phyloP scores from a whole-genome alignment of 2,113 vertebrate genomes.

The Agapornis roseicollis region DNA sequence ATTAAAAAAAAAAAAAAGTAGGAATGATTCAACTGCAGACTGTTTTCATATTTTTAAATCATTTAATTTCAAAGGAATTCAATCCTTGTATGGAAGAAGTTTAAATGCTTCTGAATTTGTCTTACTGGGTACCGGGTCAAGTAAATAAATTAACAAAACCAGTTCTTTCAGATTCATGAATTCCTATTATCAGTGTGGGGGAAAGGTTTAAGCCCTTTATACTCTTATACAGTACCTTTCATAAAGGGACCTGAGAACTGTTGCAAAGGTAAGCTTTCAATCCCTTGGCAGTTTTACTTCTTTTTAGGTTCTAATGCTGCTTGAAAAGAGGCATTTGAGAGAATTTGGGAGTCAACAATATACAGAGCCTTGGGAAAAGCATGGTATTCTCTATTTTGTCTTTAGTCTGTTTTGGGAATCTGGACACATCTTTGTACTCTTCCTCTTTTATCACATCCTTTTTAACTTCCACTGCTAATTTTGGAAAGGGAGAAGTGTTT shows the following conservation, averaged over 20 bases:
- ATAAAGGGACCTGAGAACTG: neutral
- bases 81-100: constrained; percentile 52
- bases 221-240: neutral
- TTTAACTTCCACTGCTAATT: neutral
- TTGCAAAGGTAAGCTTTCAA: neutral
- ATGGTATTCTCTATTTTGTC: neutral
- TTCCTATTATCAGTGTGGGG: neutral
- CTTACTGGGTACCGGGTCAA: neutral
- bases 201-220: neutral
- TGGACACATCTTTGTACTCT: neutral
- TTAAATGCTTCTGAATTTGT: constrained; percentile 28
- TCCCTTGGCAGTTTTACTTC: neutral
- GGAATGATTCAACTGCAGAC: constrained; percentile 36
- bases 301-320: neutral
- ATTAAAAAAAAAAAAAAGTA: constrained; percentile 41
- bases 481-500: neutral
- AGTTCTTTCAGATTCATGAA: neutral
- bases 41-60: constrained; percentile 62
- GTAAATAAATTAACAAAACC: neutral
- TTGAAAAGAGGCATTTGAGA: neutral
- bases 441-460: neutral
- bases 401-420: neutral
- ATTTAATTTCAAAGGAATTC: constrained; percentile 64
- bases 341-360: neutral
- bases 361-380: neutral